Percentiles rank a stretch among this genome's conserved stretches.
These are phyloP conservation scores for Drosophila peninsularis DNA, from an alignment of 2,888 invertebrate genomes.

Conservation along the genomic window DNA sequence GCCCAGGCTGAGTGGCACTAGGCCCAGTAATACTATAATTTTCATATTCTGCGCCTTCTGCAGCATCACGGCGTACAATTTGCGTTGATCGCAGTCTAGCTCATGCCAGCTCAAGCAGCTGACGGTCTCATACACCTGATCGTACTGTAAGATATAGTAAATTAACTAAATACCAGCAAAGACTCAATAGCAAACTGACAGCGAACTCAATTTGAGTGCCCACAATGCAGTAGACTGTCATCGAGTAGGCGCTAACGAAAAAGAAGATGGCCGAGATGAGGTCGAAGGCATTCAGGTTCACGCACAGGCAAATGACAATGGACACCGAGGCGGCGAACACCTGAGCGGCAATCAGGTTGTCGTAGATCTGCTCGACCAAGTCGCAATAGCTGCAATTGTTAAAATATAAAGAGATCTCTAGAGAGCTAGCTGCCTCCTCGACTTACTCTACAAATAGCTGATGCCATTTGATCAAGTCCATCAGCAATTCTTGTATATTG, in stretches of 20 bases:
- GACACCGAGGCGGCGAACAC: conserved; percentile 50
- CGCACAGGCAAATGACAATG: conserved; percentile 52
- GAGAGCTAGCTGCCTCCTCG: accelerated
- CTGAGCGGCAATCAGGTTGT: conserved; percentile 52
- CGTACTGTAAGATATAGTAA: conserved; percentile 35
- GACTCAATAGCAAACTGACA: conserved; percentile 21
- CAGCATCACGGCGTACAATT: conserved; percentile 25
- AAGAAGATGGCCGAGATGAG: conserved; percentile 41
- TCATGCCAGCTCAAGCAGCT: conserved; percentile 54
- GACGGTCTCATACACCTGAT: conserved; percentile 46
- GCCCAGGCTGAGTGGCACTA: conserved; percentile 24
- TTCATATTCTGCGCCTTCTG: conserved; percentile 17
- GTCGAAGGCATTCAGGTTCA: conserved; percentile 50
- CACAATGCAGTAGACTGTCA: conserved; percentile 59
- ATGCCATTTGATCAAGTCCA: conserved; percentile 62
- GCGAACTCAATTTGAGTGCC: conserved; percentile 62
- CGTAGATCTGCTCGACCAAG: conserved; percentile 11
- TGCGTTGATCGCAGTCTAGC: conserved; percentile 48
- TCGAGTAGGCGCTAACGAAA: conserved; percentile 53
- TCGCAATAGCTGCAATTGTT: conserved; percentile 47
- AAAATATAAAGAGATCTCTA: neutral
- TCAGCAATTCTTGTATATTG: conserved; percentile 12
- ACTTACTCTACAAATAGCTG: conserved; percentile 56
- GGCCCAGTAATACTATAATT: conserved; percentile 2
- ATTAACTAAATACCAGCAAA: neutral